Percentiles rank a stretch among this genome's conserved stretches.
phyloP scores from a whole-genome alignment of 2,797 vertebrate genomes.

The Lepilemur septentrionalis region DNA sequence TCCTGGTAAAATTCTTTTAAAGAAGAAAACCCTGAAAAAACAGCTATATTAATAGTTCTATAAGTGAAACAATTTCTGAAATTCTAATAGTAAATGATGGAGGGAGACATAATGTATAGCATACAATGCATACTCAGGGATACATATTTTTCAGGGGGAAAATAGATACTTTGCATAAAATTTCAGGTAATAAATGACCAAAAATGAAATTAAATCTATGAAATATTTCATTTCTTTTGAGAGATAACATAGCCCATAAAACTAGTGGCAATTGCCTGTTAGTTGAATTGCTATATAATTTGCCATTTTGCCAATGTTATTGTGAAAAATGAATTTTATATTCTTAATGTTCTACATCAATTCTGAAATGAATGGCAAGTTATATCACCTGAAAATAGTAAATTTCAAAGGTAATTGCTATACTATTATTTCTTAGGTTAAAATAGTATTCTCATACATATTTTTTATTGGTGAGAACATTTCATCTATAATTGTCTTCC shows the following conservation, averaged over 20 bases:
- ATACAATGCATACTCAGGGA: neutral
- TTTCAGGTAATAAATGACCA: conserved; percentile 24
- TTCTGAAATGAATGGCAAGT: conserved; percentile 49
- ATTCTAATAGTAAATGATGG: neutral
- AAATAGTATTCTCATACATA: neutral
- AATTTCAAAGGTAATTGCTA: conserved; percentile 29
- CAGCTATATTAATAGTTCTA: neutral
- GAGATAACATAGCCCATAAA: conserved; percentile 52
- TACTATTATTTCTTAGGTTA: conserved; percentile 25
- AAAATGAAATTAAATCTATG: conserved; percentile 46
- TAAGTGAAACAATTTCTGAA: conserved; percentile 21
- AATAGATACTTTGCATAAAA: neutral
- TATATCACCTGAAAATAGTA: conserved; percentile 29
- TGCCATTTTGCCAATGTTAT: conserved; percentile 53
- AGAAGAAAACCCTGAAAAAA: neutral
- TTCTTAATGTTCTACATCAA: conserved; percentile 46
- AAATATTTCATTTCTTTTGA: conserved; percentile 52
- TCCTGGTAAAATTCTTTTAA: neutral
- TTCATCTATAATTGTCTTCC: neutral
- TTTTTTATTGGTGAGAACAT: conserved; percentile 4
- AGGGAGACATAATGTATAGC: neutral
- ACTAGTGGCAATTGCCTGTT: conserved; percentile 22
- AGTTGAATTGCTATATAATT: conserved; percentile 49
- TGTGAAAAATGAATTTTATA: conserved; percentile 23
- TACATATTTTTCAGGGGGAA: neutral